phyloP scores from a whole-genome alignment of 2,113 vertebrate genomes.

The Otocyon megalotis region DNA sequence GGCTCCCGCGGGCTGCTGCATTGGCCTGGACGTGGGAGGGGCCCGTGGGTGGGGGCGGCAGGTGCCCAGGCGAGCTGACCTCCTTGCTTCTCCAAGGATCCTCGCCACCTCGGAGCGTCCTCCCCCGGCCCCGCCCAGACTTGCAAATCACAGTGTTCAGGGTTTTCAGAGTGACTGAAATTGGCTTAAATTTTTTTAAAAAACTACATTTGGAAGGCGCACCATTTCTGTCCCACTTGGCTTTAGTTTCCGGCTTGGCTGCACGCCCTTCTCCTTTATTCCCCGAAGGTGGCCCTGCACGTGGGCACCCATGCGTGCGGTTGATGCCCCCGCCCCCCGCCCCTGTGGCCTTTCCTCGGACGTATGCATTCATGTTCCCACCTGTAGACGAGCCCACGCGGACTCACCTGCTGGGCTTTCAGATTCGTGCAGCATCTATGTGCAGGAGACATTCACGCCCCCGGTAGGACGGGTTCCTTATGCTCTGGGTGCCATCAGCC shows the following conservation, averaged over 20 bases:
- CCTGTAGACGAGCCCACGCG: neutral
- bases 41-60: too few relatives aligned
- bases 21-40: too few relatives aligned
- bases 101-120: neutral
- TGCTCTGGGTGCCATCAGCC: neutral
- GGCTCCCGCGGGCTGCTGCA: too few relatives aligned
- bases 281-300: neutral
- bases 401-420: neutral
- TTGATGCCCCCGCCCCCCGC: neutral
- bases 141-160: neutral
- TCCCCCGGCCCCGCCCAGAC: neutral
- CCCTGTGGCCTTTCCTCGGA: neutral
- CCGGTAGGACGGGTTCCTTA: neutral
- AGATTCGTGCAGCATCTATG: neutral
- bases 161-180: slow-evolving; percentile 20
- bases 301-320: neutral
- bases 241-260: neutral
- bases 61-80: too few relatives aligned
- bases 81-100: neutral
- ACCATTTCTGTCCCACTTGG: neutral
- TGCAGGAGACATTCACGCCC: neutral
- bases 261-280: neutral
- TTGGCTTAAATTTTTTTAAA: neutral
- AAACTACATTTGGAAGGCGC: neutral
- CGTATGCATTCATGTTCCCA: neutral